phyloP scores from a whole-genome alignment of 2,113 vertebrate species.

The Genyomyrus donnyi region DNA sequence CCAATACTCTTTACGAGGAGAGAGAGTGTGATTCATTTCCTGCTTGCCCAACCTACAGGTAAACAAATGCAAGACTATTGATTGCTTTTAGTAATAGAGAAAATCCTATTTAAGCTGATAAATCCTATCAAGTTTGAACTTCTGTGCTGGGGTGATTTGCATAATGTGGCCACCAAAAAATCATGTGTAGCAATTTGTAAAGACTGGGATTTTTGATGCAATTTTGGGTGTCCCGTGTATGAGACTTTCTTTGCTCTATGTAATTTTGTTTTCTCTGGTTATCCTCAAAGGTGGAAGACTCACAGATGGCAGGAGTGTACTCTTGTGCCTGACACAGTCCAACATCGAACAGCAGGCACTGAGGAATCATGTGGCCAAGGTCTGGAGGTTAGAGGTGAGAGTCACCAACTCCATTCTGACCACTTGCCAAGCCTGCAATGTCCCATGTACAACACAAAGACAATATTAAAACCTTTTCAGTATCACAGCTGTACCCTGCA shows the following conservation, averaged over 20 bases:
- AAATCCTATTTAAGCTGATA: background rate
- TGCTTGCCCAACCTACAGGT: constrained; percentile 78
- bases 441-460: background rate
- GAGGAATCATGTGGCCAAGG: constrained; percentile 78
- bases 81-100: background rate
- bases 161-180: background rate
- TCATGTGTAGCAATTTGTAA: background rate
- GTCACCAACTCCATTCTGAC: background rate
- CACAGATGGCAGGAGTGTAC: constrained; percentile 81
- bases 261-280: constrained; percentile 27
- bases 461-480: background rate
- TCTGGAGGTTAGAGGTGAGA: constrained; percentile 81
- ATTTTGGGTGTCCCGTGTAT: background rate
- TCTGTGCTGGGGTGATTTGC: background rate
- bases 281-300: constrained; percentile 71
- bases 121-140: background rate
- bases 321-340: constrained; percentile 73
- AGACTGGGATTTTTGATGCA: background rate
- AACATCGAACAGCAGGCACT: constrained; percentile 55
- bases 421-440: background rate
- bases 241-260: background rate
- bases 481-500: background rate
- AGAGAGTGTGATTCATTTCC: constrained; percentile 82
- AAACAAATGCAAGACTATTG: constrained; percentile 30
- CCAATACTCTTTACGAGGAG: constrained; percentile 90